A percentile compares a stretch with the other conserved stretches of the same genome.
These are phyloP conservation scores for Drosophila nr. perissopoda DNA, from an alignment of 2,888 invertebrate species.

Conservation along the genomic window DNA sequence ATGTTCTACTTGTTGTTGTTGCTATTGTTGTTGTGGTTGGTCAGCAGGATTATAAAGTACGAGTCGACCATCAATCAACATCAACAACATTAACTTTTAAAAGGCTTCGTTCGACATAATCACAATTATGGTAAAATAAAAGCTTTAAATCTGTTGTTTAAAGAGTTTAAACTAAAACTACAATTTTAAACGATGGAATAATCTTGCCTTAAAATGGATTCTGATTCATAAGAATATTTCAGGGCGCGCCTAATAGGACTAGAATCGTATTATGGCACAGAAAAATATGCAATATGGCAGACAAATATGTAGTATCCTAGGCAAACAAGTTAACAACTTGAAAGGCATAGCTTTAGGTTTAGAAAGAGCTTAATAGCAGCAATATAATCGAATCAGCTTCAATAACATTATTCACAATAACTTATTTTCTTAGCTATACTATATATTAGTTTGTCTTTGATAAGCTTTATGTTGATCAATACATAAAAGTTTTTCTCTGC, in stretches of 20 bases:
- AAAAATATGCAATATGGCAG: background rate
- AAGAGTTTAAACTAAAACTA: background rate
- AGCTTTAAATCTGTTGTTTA: background rate
- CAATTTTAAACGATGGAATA: background rate
- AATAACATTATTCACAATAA: background rate
- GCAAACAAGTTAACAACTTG: background rate
- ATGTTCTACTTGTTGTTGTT: slow-evolving; percentile 8
- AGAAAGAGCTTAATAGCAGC: too few species aligned
- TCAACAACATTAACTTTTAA: background rate
- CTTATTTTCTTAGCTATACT: background rate
- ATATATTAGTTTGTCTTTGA: background rate
- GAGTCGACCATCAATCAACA: slow-evolving; percentile 16
- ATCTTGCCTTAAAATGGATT: background rate
- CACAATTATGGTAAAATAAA: background rate
- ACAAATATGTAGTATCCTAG: background rate
- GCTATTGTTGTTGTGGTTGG: background rate
- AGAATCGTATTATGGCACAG: background rate
- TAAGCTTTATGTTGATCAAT: background rate
- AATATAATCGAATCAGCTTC: too few species aligned
- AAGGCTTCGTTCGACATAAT: slow-evolving; percentile 2
- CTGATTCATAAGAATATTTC: background rate
- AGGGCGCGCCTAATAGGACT: background rate
- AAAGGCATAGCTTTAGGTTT: background rate
- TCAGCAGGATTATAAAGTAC: background rate
- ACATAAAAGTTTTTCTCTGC: background rate